These are phyloP conservation scores for Pandemis heparana DNA, from an alignment of 2,888 invertebrate genomes.

Conservation along the genomic window DNA sequence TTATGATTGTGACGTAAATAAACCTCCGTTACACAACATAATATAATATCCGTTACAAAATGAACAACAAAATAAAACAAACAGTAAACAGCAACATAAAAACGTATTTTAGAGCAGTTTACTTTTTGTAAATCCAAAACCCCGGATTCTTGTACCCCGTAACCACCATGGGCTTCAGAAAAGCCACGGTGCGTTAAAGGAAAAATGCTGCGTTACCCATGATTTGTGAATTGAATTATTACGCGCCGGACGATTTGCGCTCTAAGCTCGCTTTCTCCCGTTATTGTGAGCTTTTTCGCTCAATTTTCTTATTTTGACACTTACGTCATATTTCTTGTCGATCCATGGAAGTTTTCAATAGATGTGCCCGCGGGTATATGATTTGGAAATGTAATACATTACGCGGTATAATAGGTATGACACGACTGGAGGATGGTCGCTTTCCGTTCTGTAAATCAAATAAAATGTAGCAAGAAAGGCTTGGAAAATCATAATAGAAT, in stretches of 20 bases:
- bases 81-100: too few species aligned
- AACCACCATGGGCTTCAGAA: conserved; percentile 23
- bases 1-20: too few species aligned
- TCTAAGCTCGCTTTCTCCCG: conserved; percentile 23
- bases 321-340: conserved; percentile 36
- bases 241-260: conserved; percentile 32
- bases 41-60: too few species aligned
- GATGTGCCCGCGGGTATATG: conserved; percentile 5
- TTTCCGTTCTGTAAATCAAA: background rate
- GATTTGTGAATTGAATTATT: conserved; percentile 42
- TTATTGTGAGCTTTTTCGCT: conserved; percentile 31
- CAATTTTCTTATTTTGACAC: conserved; percentile 21
- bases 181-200: conserved; percentile 39
- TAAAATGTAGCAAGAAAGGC: background rate
- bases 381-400: conserved; percentile 3
- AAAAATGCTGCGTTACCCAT: conserved; percentile 40
- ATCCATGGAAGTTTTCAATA: conserved; percentile 38
- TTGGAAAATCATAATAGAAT: background rate
- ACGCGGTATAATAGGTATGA: background rate
- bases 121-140: background rate
- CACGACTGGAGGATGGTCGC: background rate
- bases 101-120: too few species aligned
- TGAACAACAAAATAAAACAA: too few species aligned
- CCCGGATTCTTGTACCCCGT: conserved; percentile 11
- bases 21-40: too few species aligned